Base-by-base conservation (phyloP, 2,888 invertebrate species). In the Eristalis tenax region DNA sequence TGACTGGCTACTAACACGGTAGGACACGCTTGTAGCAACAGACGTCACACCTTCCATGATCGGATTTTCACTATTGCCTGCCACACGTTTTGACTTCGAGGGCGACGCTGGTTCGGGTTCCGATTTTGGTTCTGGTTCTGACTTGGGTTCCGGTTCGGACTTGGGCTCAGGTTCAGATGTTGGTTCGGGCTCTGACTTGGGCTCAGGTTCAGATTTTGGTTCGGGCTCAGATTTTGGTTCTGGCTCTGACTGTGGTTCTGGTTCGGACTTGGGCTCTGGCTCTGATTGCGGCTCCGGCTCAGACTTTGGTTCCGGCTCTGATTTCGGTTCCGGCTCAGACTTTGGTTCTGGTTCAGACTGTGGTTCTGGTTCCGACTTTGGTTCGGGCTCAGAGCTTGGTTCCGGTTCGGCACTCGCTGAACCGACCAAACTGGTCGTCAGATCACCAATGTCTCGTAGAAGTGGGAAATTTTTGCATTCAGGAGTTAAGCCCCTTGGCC, bases 391-490 rank as follows among this genome's bases (percentile, higher is more conserved):
- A 1, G 93, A 92, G 69, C 90, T 90, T 1, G 93, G 91, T 70
- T 93, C 91, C 50, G 91, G 91, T 0, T 91, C 61, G 10, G 81
- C 77, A 0, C 88, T 22, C 23, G 90, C 91, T n/a, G 93, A 90
- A 88, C 93, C 91, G 0, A 93, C 92, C 0, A 91, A 77, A 5
- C 83, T 89, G 10, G 91, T 91, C 0, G 89, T 91, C 59, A 90
- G 84, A 78, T 91, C 92, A 1, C 90, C 91, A 43, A 90, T 91
- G 61, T 94, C 94, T 11, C 93, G 93, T 38, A 96, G 94, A 0
- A 95, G 94, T 0, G 98, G 98, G 92, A 97, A 97, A 90, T 97
- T 96, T 90, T 96, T 96, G 91, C 98, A 98, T 73, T 95, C 94
- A 23, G 96, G 95, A 0, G 96, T 96, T 76, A 97, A 90, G 11